These are phyloP conservation scores for Rhagonycha lutea DNA, from an alignment of 2,888 invertebrate species.

Conservation along the genomic window DNA sequence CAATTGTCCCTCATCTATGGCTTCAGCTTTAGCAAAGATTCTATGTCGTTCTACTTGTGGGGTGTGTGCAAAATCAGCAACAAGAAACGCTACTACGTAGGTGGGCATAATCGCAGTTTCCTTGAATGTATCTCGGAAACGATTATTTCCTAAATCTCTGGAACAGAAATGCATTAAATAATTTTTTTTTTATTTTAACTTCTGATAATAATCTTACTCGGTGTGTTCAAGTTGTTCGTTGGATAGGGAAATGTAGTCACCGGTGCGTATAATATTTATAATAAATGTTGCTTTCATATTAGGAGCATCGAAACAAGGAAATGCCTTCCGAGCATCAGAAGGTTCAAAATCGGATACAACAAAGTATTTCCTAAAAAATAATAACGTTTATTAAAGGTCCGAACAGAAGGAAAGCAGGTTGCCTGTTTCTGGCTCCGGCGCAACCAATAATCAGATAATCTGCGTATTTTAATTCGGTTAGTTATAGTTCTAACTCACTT, in stretches of 20 bases:
- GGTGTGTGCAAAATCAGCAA: slow-evolving; percentile 58
- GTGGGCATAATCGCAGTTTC: slow-evolving; percentile 65
- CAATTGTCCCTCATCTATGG: slow-evolving; percentile 43
- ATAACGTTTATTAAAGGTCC: not conserved
- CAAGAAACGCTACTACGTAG: slow-evolving; percentile 76
- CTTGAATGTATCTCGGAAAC: slow-evolving; percentile 10
- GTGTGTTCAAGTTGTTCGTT: slow-evolving; percentile 13
- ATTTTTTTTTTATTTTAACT: not conserved
- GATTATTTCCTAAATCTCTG: slow-evolving; percentile 13
- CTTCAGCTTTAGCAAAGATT: slow-evolving; percentile 39
- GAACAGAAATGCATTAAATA: not conserved
- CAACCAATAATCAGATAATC: no score
- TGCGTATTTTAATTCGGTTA: no score
- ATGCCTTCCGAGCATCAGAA: slow-evolving; percentile 67
- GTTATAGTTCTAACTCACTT: slow-evolving; percentile 1
- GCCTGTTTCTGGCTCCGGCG: not conserved
- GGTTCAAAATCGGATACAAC: slow-evolving; percentile 71
- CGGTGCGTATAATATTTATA: slow-evolving; percentile 49
- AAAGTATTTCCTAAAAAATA: slow-evolving; percentile 27
- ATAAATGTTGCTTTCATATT: slow-evolving; percentile 48
- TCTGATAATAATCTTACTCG: not conserved
- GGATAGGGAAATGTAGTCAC: slow-evolving; percentile 17
- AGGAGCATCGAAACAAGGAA: slow-evolving; percentile 78
- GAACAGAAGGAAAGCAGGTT: not conserved
- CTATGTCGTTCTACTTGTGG: slow-evolving; percentile 46